A percentile compares a stretch with the other conserved stretches of the same genome.
These are phyloP conservation scores for Lumbricus terrestris DNA, from an alignment of 2,888 invertebrate species.

Conservation along the genomic window DNA sequence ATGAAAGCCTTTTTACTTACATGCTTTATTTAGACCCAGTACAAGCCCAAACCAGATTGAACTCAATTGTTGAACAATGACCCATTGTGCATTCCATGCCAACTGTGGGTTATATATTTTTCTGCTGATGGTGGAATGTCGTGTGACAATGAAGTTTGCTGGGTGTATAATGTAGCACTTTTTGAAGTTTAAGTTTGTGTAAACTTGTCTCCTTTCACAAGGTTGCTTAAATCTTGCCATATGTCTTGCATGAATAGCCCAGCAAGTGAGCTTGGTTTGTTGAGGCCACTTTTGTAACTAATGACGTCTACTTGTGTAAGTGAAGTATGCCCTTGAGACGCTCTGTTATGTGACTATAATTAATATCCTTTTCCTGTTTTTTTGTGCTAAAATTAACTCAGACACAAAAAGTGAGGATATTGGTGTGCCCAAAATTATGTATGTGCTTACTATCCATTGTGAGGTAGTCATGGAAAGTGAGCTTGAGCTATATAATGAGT, in stretches of 20 bases:
- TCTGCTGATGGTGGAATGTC: no score
- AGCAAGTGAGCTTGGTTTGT: no score
- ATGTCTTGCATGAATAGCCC: background rate
- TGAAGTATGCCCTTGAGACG: background rate
- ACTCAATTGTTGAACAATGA: no score
- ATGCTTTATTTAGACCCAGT: no score
- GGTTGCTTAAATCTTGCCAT: background rate
- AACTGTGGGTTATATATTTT: no score
- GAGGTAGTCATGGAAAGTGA: background rate
- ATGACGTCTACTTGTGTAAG: background rate
- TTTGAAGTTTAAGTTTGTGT: background rate
- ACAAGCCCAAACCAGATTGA: no score
- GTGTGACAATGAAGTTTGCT: background rate
- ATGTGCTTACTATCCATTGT: background rate
- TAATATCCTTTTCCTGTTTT: background rate
- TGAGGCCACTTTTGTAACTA: background rate
- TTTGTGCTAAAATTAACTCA: background rate
- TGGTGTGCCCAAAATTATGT: background rate
- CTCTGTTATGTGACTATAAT: background rate
- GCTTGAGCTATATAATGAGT: background rate
- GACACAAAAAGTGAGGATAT: background rate
- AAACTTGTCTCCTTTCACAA: background rate
- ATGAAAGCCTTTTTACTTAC: no score
- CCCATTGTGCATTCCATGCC: no score
- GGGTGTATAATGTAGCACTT: background rate